A percentile compares a stretch with the other conserved stretches of the same genome.
Evolutionary conservation across 2,888 invertebrate genomes (phyloP).

Genomic region (Parthenolecanium corni): DNA sequence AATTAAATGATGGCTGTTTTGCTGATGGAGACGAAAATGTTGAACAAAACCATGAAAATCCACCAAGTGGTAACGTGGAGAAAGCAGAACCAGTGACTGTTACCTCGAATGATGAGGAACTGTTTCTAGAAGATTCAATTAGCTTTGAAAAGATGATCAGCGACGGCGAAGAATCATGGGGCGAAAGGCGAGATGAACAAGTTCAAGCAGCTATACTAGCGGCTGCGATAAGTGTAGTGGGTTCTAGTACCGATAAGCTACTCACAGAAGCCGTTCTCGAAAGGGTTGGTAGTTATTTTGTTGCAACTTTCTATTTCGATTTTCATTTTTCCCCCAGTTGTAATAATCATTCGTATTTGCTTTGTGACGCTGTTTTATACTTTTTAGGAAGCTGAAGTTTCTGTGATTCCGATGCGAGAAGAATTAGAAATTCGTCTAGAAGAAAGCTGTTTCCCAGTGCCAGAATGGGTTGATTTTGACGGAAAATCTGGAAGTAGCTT

Average conservation of each 20-base stretch:
- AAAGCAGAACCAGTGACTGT: neutral
- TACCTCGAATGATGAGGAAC: neutral
- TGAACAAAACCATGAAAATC: too few species aligned
- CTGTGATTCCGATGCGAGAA: slow-evolving; percentile 47
- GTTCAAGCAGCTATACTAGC: slow-evolving; percentile 20
- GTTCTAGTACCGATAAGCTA: slow-evolving; percentile 41
- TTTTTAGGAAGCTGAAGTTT: slow-evolving; percentile 32
- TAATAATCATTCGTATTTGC: too few species aligned
- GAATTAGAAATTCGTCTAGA: slow-evolving; percentile 47
- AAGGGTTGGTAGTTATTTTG: slow-evolving; percentile 4
- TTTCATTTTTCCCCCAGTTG: too few species aligned
- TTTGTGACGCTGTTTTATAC: too few species aligned
- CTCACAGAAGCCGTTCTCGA: slow-evolving; percentile 33
- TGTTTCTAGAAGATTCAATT: slow-evolving; percentile 4
- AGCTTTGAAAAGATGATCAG: slow-evolving; percentile 24
- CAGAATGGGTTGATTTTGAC: slow-evolving; percentile 37
- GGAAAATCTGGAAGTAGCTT: slow-evolving; percentile 8
- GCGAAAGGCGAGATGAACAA: slow-evolving; percentile 12
- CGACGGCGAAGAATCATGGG: slow-evolving; percentile 38
- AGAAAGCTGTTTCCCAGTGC: slow-evolving; percentile 43
- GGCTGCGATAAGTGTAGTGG: slow-evolving; percentile 42
- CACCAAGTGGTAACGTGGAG: neutral
- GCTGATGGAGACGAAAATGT: too few species aligned
- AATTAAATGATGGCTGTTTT: too few species aligned
- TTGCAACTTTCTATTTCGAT: neutral